Evolutionary conservation across 2,797 vertebrate genomes (phyloP).

Genomic region (Chelon labrosus): DNA sequence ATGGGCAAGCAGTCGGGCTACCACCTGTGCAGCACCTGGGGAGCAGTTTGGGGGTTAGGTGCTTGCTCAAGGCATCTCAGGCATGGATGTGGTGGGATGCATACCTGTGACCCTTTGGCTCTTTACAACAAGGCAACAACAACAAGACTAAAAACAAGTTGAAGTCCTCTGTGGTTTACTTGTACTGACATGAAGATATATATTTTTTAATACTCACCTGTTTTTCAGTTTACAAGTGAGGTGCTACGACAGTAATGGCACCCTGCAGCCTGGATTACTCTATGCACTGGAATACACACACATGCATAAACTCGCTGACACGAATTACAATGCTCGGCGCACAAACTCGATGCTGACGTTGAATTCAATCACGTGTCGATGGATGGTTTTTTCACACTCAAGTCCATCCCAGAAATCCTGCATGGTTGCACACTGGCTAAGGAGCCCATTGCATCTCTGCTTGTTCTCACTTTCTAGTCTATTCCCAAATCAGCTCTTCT

Average conservation of each 20-base stretch:
- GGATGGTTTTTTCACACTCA: neutral
- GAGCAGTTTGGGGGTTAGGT: too few species aligned
- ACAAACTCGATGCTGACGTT: neutral
- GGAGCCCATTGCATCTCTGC: constrained; percentile 42
- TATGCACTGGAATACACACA: neutral
- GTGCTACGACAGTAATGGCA: neutral
- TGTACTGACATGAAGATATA: too few species aligned
- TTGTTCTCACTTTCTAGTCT: constrained; percentile 28
- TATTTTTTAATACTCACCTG: too few species aligned
- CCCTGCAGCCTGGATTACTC: neutral
- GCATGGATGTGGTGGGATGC: too few species aligned
- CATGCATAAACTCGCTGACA: neutral
- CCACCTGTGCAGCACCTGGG: too few species aligned
- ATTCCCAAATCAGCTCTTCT: constrained; percentile 49
- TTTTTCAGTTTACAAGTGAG: neutral
- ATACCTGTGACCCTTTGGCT: too few species aligned
- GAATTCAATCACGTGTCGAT: neutral
- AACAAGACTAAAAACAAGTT: too few species aligned
- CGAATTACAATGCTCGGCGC: neutral
- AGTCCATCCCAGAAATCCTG: neutral
- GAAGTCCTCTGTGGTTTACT: too few species aligned
- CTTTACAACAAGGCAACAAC: too few species aligned
- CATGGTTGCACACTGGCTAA: constrained; percentile 17
- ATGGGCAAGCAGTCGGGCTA: too few species aligned
- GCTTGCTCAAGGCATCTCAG: too few species aligned